A percentile compares a stretch with the other conserved stretches of the same genome.
phyloP scores from a whole-genome alignment of 1,140 invertebrate species.

The Spodoptera frugiperda region DNA sequence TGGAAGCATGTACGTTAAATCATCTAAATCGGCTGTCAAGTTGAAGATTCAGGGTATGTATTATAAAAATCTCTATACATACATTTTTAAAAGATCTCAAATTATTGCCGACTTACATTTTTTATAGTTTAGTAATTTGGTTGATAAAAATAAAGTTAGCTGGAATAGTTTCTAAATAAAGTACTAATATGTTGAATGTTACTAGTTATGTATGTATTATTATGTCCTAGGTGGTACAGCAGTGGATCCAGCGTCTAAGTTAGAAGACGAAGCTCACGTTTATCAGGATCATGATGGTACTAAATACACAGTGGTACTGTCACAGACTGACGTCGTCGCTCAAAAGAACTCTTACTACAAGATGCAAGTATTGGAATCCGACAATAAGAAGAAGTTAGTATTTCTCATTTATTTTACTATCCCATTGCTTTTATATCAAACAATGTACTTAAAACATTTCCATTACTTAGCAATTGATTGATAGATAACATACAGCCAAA shows the following conservation, averaged over 20 bases:
- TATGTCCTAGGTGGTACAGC: slow-evolving; percentile 89
- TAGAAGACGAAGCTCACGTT: slow-evolving; percentile 94
- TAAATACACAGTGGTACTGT: slow-evolving; percentile 94
- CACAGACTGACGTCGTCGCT: slow-evolving; percentile 93
- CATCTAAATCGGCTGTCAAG: slow-evolving; percentile 88
- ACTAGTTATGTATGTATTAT: neutral
- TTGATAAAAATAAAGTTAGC: too few species aligned
- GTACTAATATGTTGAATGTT: neutral
- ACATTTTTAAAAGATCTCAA: too few species aligned
- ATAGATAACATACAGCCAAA: too few species aligned
- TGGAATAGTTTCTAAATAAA: too few species aligned
- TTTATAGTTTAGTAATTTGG: too few species aligned
- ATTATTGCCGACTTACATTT: too few species aligned
- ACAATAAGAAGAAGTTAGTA: slow-evolving; percentile 83
- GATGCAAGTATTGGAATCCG: slow-evolving; percentile 94
- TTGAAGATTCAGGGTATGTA: slow-evolving; percentile 92
- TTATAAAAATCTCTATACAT: neutral
- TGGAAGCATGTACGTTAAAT: slow-evolving; percentile 90
- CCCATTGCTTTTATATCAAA: too few species aligned
- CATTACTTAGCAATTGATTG: too few species aligned
- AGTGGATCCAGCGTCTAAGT: slow-evolving; percentile 95
- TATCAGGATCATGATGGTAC: slow-evolving; percentile 87
- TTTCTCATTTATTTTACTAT: neutral
- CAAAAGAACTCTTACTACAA: slow-evolving; percentile 98
- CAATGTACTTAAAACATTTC: too few species aligned